phyloP scores from a whole-genome alignment of 2,888 invertebrate species.

The Andrena dorsata region DNA sequence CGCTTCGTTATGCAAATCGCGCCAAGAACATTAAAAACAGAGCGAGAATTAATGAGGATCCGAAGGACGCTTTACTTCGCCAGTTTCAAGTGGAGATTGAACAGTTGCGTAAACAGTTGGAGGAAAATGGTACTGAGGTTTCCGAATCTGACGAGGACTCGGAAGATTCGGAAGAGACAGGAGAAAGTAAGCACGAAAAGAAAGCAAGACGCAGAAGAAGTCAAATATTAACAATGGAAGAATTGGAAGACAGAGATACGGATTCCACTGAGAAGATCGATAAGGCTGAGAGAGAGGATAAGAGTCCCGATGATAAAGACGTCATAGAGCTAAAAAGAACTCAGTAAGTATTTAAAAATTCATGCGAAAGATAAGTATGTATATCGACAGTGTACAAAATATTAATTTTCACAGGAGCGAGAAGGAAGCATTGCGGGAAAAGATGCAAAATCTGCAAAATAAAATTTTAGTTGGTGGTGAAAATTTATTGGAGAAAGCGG shows the following conservation, averaged over 20 bases:
- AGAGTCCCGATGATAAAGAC: conserved; percentile 85
- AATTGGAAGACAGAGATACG: conserved; percentile 86
- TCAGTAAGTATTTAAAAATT: conserved; percentile 85
- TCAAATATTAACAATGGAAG: conserved; percentile 86
- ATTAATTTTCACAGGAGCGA: conserved; percentile 86
- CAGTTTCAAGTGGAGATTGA: conserved; percentile 99
- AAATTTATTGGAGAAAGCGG: conserved; percentile 98
- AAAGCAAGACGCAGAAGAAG: conserved; percentile 82
- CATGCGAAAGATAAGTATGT: background rate
- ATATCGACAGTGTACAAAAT: background rate
- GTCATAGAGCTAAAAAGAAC: conserved; percentile 90
- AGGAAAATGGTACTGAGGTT: conserved; percentile 87
- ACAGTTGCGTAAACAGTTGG: conserved; percentile 93
- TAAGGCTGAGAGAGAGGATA: conserved; percentile 87
- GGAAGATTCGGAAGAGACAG: conserved; percentile 80
- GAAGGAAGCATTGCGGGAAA: conserved; percentile 93
- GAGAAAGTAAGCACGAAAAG: conserved; percentile 79
- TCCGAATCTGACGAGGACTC: conserved; percentile 82
- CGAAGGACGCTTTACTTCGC: conserved; percentile 97
- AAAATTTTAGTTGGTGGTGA: conserved; percentile 99
- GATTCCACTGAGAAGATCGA: conserved; percentile 84
- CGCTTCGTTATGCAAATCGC: conserved; percentile 97
- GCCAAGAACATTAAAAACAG: conserved; percentile 99
- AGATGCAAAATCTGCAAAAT: conserved; percentile 95
- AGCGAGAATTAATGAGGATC: conserved; percentile 98